phyloP scores from a whole-genome alignment of 2,888 invertebrate genomes.

The Trachelus tabidus region DNA sequence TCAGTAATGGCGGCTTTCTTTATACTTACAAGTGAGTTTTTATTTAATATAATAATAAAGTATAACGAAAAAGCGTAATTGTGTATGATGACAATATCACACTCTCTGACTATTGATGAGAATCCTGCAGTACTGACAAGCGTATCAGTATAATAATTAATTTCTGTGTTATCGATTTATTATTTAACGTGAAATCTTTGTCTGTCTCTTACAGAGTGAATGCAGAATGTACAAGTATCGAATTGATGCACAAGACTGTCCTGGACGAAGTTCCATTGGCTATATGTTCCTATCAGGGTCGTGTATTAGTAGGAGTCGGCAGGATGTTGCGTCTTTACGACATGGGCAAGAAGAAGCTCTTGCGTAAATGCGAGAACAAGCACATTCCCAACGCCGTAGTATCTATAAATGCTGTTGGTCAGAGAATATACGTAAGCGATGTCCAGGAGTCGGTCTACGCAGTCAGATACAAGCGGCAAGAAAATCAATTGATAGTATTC shows the following conservation, averaged over 20 bases:
- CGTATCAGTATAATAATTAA: not conserved
- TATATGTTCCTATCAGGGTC: constrained; percentile 90
- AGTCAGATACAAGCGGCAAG: constrained; percentile 91
- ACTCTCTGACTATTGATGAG: constrained; percentile 56
- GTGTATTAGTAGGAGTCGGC: constrained; percentile 92
- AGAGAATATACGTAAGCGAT: constrained; percentile 94
- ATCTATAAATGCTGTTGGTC: constrained; percentile 93
- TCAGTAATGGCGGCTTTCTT: constrained; percentile 84
- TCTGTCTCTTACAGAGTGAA: constrained; percentile 69
- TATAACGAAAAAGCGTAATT: constrained; percentile 3
- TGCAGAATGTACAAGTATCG: constrained; percentile 84
- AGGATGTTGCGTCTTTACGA: constrained; percentile 93
- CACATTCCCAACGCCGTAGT: constrained; percentile 96
- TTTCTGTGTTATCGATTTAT: constrained; percentile 18
- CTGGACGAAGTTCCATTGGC: constrained; percentile 93
- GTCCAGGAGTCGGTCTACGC: constrained; percentile 98
- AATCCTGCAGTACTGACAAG: constrained; percentile 64
- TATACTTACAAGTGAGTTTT: constrained; percentile 81
- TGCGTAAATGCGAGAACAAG: constrained; percentile 98
- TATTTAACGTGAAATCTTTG: constrained; percentile 34
- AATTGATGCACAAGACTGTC: constrained; percentile 92
- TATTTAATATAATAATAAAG: not conserved
- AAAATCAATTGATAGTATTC: constrained; percentile 98
- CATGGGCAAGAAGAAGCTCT: constrained; percentile 93
- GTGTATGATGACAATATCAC: constrained; percentile 57